Conservation (phyloP, 2,888 invertebrate genomes). For the Drosophila recens region DNA sequence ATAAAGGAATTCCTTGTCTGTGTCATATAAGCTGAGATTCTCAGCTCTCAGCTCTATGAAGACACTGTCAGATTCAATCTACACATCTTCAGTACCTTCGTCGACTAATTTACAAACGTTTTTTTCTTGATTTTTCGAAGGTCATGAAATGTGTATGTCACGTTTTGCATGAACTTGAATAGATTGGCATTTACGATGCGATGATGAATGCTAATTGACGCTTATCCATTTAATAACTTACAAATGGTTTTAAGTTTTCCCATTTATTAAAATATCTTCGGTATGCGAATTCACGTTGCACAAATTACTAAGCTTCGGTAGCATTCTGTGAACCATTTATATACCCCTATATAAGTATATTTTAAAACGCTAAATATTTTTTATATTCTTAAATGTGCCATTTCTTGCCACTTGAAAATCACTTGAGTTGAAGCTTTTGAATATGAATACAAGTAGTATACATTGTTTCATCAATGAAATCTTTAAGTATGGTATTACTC, state of each 20-base stretch:
- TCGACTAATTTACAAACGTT: constrained; percentile 2
- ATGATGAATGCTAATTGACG: constrained; percentile 58
- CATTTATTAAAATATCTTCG: constrained; percentile 10
- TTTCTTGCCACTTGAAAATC: constrained; percentile 1
- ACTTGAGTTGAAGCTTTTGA: background rate
- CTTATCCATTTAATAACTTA: constrained; percentile 17
- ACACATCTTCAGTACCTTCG: background rate
- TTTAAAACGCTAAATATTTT: background rate
- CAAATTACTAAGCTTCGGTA: background rate
- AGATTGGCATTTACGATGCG: constrained; percentile 36
- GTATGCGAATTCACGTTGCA: constrained; percentile 4
- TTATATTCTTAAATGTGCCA: background rate
- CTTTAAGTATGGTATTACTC: constrained; percentile 10
- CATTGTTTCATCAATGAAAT: constrained; percentile 11
- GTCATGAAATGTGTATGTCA: constrained; percentile 41
- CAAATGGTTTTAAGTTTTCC: background rate
- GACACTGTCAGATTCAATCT: background rate
- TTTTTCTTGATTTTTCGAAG: background rate
- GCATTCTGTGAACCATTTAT: constrained; percentile 6
- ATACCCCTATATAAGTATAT: background rate
- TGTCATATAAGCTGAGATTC: constrained; percentile 5
- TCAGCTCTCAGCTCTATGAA: background rate
- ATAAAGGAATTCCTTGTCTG: constrained; percentile 13
- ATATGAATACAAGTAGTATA: background rate
- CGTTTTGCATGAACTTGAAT: constrained; percentile 62